A percentile compares a stretch with the other conserved stretches of the same genome.
Conservation (phyloP, 2,797 vertebrate species). For the Alcedo atthis region DNA sequence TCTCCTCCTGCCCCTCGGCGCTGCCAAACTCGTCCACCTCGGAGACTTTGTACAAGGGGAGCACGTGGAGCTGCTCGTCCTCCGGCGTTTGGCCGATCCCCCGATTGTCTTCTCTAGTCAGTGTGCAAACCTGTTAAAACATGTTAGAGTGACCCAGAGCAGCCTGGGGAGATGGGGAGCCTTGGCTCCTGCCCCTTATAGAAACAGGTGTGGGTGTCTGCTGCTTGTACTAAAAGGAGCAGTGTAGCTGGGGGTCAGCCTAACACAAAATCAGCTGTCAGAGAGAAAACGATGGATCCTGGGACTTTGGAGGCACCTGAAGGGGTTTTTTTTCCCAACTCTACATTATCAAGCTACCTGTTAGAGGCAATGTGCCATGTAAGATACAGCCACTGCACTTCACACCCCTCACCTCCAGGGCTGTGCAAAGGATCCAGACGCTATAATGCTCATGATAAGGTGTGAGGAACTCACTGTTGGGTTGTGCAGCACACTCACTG, state of each 20-base stretch:
- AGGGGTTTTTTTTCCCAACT: background rate
- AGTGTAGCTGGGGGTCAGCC: background rate
- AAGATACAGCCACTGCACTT: background rate
- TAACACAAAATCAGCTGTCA: background rate
- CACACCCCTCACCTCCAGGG: background rate
- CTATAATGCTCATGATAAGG: background rate
- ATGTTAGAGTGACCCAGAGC: background rate
- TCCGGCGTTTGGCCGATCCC: constrained; percentile 90
- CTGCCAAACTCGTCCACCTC: constrained; percentile 95
- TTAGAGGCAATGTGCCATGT: background rate
- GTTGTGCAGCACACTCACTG: background rate
- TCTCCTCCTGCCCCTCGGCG: constrained; percentile 90
- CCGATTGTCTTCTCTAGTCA: constrained; percentile 96
- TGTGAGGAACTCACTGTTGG: background rate
- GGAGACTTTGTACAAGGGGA: constrained; percentile 94
- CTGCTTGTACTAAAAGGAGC: background rate
- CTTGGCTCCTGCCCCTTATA: background rate
- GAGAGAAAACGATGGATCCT: background rate
- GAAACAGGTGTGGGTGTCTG: background rate
- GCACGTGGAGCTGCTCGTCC: constrained; percentile 96
- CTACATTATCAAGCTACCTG: background rate
- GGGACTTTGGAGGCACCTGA: background rate
- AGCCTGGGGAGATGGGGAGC: background rate
- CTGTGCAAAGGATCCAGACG: background rate
- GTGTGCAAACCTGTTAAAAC: constrained; percentile 89